Conservation (phyloP, 1,140 invertebrate genomes). For the Lasioglossum baleicum region DNA sequence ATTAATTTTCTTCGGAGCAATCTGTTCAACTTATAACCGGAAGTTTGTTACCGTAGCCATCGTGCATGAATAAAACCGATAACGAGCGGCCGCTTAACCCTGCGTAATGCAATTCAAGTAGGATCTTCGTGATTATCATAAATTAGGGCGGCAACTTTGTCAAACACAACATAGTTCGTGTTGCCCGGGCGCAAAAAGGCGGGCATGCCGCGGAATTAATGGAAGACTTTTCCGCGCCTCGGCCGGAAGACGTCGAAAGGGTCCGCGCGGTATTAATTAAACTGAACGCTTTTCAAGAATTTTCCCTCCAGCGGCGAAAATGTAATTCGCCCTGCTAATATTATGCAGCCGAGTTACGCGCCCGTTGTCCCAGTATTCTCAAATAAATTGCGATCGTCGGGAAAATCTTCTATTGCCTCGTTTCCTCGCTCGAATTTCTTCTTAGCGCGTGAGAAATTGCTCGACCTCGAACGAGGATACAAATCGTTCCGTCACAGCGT, state of each 20-base stretch:
- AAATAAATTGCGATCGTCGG: background rate
- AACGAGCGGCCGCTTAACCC: slow-evolving; percentile 38
- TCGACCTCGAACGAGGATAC: background rate
- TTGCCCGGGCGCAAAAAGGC: slow-evolving; percentile 11
- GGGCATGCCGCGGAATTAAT: slow-evolving; percentile 27
- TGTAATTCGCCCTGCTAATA: background rate
- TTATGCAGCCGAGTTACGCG: background rate
- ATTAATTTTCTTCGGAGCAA: slow-evolving; percentile 26
- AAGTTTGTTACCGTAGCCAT: slow-evolving; percentile 17
- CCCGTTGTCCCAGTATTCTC: background rate
- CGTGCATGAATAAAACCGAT: slow-evolving; percentile 45
- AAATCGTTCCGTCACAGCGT: background rate
- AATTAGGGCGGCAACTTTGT: slow-evolving; percentile 36
- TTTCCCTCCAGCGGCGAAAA: background rate
- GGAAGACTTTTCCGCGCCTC: background rate
- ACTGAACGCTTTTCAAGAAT: background rate
- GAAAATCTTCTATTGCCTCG: no score
- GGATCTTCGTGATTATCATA: slow-evolving; percentile 44
- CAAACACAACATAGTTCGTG: slow-evolving; percentile 27
- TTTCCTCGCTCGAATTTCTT: no score
- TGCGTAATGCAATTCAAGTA: slow-evolving; percentile 41
- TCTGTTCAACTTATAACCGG: slow-evolving; percentile 38
- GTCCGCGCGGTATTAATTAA: slow-evolving; percentile 1
- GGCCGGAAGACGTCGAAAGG: background rate
- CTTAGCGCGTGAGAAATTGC: no score